Evolutionary conservation across 1,140 invertebrate genomes (phyloP).

Genomic region (Agraylea sexmaculata): DNA sequence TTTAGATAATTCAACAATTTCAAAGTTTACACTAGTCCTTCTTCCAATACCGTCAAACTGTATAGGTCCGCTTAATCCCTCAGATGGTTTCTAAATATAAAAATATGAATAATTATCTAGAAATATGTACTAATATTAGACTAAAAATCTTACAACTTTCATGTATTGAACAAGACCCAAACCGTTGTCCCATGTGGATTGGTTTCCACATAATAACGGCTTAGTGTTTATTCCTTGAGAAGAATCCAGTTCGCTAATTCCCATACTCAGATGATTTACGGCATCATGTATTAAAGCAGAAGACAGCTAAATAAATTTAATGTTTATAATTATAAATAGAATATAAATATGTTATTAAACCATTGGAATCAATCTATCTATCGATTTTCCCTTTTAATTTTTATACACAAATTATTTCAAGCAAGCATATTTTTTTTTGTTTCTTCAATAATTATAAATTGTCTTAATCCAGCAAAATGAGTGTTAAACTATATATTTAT

Average conservation of each 20-base stretch:
- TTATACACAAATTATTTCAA: too few relatives aligned
- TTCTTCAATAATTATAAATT: too few relatives aligned
- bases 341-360: too few relatives aligned
- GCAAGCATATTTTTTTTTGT: too few relatives aligned
- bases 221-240: constrained; percentile 27
- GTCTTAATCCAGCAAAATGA: too few relatives aligned
- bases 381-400: too few relatives aligned
- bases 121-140: too few relatives aligned
- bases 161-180: constrained; percentile 60
- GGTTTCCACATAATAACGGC: constrained; percentile 47
- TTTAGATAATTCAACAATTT: constrained; percentile 60
- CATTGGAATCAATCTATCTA: too few relatives aligned
- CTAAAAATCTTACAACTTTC: constrained; percentile 44
- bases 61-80: constrained; percentile 64
- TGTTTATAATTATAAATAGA: too few relatives aligned
- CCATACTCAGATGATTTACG: constrained; percentile 55
- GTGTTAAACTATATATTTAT: too few relatives aligned
- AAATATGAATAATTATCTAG: too few relatives aligned
- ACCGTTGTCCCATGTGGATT: constrained; percentile 51
- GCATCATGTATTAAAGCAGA: constrained; percentile 68
- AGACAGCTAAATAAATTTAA: constrained; percentile 48
- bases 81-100: constrained; percentile 40
- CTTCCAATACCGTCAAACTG: constrained; percentile 57
- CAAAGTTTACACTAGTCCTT: constrained; percentile 57
- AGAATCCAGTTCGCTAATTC: constrained; percentile 38